Percentiles rank a stretch among this genome's conserved stretches.
Conservation (phyloP, 2,888 invertebrate species). For the Thalpophila matura region DNA sequence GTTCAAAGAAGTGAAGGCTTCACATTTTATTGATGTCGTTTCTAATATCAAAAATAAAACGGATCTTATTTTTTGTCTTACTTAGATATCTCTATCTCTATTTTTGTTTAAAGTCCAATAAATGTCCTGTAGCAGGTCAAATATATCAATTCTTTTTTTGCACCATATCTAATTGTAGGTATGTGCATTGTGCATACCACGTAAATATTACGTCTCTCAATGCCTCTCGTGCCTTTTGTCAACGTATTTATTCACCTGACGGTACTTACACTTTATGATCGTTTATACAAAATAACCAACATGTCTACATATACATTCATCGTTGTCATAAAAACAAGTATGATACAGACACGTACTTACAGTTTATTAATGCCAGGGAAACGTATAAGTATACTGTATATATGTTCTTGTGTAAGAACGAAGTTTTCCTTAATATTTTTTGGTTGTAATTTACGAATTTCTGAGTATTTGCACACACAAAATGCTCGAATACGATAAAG, state of each 20-base stretch:
- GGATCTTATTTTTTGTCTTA: not conserved
- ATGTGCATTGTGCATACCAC: not conserved
- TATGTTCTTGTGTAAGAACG: not conserved
- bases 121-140: not conserved
- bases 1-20: not conserved
- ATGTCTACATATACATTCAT: too few relatives aligned
- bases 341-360: not conserved
- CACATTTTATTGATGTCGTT: constrained; percentile 15
- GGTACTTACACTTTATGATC: not conserved
- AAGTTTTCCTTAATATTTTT: constrained; percentile 12
- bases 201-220: not conserved
- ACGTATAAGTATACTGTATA: not conserved
- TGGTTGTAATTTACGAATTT: constrained; percentile 15
- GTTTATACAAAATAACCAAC: not conserved
- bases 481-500: too few relatives aligned
- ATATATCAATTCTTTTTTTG: constrained; percentile 15
- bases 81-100: not conserved
- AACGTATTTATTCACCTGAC: constrained; percentile 3
- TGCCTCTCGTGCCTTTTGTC: not conserved
- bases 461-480: constrained; percentile 6
- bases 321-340: not conserved
- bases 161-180: not conserved
- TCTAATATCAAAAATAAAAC: constrained; percentile 1
- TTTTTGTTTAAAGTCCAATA: not conserved
- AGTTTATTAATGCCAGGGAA: constrained; percentile 6